These are phyloP conservation scores for Siphamia tubifer DNA, from an alignment of 2,113 vertebrate species.

Conservation along the genomic window DNA sequence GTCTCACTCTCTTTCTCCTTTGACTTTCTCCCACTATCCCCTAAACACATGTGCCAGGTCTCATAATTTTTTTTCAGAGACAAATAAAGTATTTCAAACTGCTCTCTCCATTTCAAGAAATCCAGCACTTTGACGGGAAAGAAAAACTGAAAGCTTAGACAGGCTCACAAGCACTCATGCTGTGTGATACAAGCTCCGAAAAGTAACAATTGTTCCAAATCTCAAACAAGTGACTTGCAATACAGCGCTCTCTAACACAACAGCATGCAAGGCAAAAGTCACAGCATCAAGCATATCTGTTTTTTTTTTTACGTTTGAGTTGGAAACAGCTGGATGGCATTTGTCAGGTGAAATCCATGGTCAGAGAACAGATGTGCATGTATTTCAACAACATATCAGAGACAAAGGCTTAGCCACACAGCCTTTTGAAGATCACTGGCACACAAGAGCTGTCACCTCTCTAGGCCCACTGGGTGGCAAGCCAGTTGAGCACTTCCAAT, in stretches of 20 bases:
- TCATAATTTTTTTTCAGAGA: slow-evolving; percentile 93
- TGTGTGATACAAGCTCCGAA: slow-evolving; percentile 64
- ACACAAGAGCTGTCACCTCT: slow-evolving; percentile 98
- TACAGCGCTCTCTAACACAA: slow-evolving; percentile 88
- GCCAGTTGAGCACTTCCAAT: slow-evolving; percentile 98
- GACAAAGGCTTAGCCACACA: slow-evolving; percentile 89
- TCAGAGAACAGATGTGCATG: slow-evolving; percentile 91
- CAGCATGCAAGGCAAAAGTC: slow-evolving; percentile 89
- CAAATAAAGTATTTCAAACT: slow-evolving; percentile 87
- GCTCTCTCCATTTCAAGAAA: slow-evolving; percentile 95
- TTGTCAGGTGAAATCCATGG: slow-evolving; percentile 79
- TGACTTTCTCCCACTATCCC: slow-evolving; percentile 82
- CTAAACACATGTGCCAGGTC: slow-evolving; percentile 96
- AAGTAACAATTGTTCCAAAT: slow-evolving; percentile 76
- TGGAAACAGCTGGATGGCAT: slow-evolving; percentile 90
- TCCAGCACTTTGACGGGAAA: slow-evolving; percentile 74
- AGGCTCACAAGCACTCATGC: slow-evolving; percentile 74
- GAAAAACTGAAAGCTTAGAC: slow-evolving; percentile 61
- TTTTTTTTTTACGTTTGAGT: slow-evolving; percentile 67
- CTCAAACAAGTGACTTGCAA: slow-evolving; percentile 79
- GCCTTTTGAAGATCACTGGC: slow-evolving; percentile 99
- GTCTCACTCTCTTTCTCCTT: slow-evolving; percentile 81
- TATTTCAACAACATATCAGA: slow-evolving; percentile 72
- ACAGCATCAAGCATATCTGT: slow-evolving; percentile 78
- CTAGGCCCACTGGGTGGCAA: slow-evolving; percentile 99